A percentile compares a stretch with the other conserved stretches of the same genome.
These are phyloP conservation scores for Matsumurasca onukii DNA, from an alignment of 1,140 invertebrate species.

Conservation along the genomic window DNA sequence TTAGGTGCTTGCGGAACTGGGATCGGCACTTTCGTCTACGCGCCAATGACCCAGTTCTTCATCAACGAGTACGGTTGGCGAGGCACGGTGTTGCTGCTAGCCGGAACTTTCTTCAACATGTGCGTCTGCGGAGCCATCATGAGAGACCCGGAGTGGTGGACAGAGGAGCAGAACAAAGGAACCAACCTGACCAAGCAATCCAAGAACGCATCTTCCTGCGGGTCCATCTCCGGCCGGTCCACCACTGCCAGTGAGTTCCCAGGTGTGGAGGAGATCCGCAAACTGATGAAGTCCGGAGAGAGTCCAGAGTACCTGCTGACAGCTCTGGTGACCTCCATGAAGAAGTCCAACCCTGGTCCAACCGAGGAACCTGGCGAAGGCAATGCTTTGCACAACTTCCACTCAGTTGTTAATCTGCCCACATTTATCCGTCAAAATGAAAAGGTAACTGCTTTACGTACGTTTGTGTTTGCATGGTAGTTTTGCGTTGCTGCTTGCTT, in stretches of 20 bases:
- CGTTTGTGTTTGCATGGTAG: no score
- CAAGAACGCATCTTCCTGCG: slow-evolving; percentile 47
- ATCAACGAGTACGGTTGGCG: slow-evolving; percentile 82
- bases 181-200: slow-evolving; percentile 42
- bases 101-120: slow-evolving; percentile 83
- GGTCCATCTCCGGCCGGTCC: slow-evolving; percentile 51
- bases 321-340: slow-evolving; percentile 58
- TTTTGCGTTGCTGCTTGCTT: no score
- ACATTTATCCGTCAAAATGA: slow-evolving; percentile 69
- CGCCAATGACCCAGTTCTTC: slow-evolving; percentile 73
- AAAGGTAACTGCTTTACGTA: slow-evolving; percentile 61
- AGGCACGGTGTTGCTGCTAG: slow-evolving; percentile 78
- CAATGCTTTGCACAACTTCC: slow-evolving; percentile 42
- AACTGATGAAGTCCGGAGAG: slow-evolving; percentile 62
- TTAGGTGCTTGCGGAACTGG: slow-evolving; percentile 89
- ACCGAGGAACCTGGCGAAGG: slow-evolving; percentile 47
- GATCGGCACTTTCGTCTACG: slow-evolving; percentile 83
- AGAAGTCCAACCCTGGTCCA: slow-evolving; percentile 45
- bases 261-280: slow-evolving; percentile 64
- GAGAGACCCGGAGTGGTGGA: slow-evolving; percentile 80
- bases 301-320: slow-evolving; percentile 65
- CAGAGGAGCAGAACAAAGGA: slow-evolving; percentile 59
- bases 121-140: slow-evolving; percentile 87
- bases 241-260: slow-evolving; percentile 55
- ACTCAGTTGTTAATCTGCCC: slow-evolving; percentile 71